Evolutionary conservation across 2,888 invertebrate genomes (phyloP).

Genomic region (Dryadula phaetusa): DNA sequence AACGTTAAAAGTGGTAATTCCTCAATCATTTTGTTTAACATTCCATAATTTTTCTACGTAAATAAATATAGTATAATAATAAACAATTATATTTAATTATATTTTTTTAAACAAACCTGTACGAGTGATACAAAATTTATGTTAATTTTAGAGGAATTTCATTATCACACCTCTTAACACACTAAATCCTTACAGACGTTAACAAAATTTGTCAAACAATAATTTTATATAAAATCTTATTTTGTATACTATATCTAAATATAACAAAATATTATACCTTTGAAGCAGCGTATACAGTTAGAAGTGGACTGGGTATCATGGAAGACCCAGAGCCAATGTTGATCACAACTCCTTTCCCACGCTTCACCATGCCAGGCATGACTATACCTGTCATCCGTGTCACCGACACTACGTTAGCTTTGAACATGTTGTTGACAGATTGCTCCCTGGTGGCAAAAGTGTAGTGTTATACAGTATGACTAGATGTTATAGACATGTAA

Average conservation of each 20-base stretch:
- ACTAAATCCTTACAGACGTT: background rate
- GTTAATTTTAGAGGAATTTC: background rate
- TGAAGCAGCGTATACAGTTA: slow-evolving; percentile 94
- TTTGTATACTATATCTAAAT: no score
- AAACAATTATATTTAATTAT: no score
- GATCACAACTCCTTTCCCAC: slow-evolving; percentile 92
- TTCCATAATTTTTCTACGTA: no score
- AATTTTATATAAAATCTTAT: no score
- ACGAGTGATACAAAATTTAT: background rate
- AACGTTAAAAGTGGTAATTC: background rate
- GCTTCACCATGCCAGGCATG: slow-evolving; percentile 92
- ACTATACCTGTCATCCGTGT: slow-evolving; percentile 94
- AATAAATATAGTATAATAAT: no score
- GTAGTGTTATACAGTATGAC: background rate
- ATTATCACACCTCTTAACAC: background rate
- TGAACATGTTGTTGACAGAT: slow-evolving; percentile 87
- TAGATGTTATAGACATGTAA: no score
- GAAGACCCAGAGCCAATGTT: slow-evolving; percentile 95
- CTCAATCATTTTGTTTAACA: background rate
- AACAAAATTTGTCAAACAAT: background rate
- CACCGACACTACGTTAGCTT: slow-evolving; percentile 91
- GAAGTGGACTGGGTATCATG: slow-evolving; percentile 91
- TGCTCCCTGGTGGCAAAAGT: slow-evolving; percentile 74
- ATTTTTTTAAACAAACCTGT: background rate
- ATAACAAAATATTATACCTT: slow-evolving; percentile 84